These are phyloP conservation scores for Lamellibrachia columna DNA, from an alignment of 2,888 invertebrate genomes.

Conservation along the genomic window DNA sequence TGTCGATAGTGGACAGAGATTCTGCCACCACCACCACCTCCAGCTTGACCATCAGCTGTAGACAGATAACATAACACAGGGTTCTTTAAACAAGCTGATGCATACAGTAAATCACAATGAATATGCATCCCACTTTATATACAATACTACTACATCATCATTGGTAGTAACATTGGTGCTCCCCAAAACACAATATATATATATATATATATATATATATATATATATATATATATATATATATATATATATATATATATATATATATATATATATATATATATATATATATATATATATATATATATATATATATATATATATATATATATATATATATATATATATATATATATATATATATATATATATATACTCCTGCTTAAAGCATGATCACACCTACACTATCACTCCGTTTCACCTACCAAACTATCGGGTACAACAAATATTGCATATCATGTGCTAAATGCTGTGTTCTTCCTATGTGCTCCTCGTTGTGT, in stretches of 20 bases:
- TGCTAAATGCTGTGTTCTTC: too few species aligned
- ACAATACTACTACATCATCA: background rate
- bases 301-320: background rate
- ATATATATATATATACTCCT: too few species aligned
- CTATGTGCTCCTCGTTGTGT: too few species aligned
- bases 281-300: background rate
- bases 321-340: background rate
- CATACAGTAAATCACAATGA: background rate
- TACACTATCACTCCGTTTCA: too few species aligned
- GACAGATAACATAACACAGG: background rate
- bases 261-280: too few species aligned
- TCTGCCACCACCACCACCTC: constrained; percentile 47
- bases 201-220: background rate
- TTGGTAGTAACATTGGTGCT: background rate
- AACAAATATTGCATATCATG: background rate
- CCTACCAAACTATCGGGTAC: background rate
- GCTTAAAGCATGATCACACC: too few species aligned
- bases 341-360: background rate
- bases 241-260: too few species aligned
- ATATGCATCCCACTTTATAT: background rate
- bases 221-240: too few species aligned
- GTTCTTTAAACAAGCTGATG: background rate
- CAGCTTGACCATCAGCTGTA: constrained; percentile 26
- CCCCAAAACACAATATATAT: background rate
- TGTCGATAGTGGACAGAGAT: constrained; percentile 43